phyloP scores from a whole-genome alignment of 1,140 invertebrate genomes.

The Cardiocondyla obscurior region DNA sequence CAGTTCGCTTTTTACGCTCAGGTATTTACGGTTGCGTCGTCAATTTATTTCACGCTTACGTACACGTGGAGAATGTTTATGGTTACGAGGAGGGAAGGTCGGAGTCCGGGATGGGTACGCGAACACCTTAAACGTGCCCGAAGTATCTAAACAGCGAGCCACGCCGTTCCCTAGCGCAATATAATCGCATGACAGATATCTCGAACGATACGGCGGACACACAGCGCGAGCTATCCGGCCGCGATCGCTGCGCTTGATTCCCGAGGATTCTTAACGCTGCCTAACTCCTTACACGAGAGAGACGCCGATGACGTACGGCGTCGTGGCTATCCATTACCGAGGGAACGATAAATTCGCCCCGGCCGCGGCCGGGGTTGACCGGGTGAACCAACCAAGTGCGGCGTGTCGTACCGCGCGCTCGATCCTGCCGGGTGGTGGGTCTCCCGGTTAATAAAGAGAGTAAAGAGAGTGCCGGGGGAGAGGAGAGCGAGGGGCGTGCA shows the following conservation, averaged over 20 bases:
- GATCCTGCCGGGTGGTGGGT: slow-evolving; percentile 68
- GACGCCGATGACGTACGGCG: slow-evolving; percentile 72
- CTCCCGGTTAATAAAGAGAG: slow-evolving; percentile 76
- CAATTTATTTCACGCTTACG: background rate
- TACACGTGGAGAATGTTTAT: background rate
- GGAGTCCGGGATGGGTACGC: background rate
- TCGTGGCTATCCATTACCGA: slow-evolving; percentile 72
- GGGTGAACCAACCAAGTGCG: slow-evolving; percentile 67
- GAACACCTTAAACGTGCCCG: background rate
- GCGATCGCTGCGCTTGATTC: slow-evolving; percentile 61
- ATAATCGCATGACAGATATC: slow-evolving; percentile 38
- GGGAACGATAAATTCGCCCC: slow-evolving; percentile 72
- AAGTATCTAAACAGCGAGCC: slow-evolving; percentile 1
- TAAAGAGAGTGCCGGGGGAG: slow-evolving; percentile 56
- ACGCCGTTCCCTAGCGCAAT: background rate
- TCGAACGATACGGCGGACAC: slow-evolving; percentile 28
- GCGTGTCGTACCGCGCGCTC: slow-evolving; percentile 65
- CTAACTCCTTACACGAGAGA: slow-evolving; percentile 58
- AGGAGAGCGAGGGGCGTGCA: slow-evolving; percentile 43
- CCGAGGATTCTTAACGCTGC: slow-evolving; percentile 52
- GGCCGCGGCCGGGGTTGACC: slow-evolving; percentile 63
- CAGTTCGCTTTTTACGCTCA: no score
- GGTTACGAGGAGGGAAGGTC: background rate
- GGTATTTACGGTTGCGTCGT: background rate
- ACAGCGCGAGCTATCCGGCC: slow-evolving; percentile 19